Percentiles rank a stretch among this genome's conserved stretches.
Evolutionary conservation across 2,113 vertebrate species (phyloP).

Genomic region (Carettochelys insculpta): DNA sequence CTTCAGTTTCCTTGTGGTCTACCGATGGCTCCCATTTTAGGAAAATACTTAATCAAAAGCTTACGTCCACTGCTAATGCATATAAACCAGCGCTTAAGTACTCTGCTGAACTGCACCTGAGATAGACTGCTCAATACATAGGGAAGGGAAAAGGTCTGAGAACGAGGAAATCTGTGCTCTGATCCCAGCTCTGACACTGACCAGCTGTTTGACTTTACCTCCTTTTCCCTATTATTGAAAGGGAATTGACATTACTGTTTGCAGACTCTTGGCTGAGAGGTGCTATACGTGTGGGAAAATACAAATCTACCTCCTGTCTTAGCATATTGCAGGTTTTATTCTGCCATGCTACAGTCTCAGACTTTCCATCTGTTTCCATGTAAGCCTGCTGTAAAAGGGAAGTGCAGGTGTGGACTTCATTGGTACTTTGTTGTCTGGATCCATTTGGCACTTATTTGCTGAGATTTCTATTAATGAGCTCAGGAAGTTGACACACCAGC

Average conservation of each 20-base stretch:
- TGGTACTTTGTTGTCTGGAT: slow-evolving; percentile 3
- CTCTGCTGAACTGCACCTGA: neutral
- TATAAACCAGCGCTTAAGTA: neutral
- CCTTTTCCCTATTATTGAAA: neutral
- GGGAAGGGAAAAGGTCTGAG: neutral
- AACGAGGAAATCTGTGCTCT: neutral
- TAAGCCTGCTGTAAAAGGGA: neutral
- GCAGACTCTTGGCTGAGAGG: neutral
- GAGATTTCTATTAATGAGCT: neutral
- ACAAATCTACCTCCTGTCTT: neutral
- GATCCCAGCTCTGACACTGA: neutral
- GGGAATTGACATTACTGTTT: neutral
- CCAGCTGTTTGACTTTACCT: neutral
- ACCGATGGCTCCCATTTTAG: neutral
- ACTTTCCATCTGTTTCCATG: neutral
- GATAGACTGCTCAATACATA: neutral
- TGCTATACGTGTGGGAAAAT: neutral
- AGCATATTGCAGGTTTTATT: neutral
- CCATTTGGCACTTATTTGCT: neutral
- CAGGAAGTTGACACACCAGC: neutral
- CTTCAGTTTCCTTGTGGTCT: neutral
- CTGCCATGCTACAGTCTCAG: neutral
- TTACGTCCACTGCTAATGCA: neutral
- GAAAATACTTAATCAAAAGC: neutral
- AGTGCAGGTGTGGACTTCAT: no score